Conservation (phyloP, 2,113 vertebrate species). For the Suncus etruscus region DNA sequence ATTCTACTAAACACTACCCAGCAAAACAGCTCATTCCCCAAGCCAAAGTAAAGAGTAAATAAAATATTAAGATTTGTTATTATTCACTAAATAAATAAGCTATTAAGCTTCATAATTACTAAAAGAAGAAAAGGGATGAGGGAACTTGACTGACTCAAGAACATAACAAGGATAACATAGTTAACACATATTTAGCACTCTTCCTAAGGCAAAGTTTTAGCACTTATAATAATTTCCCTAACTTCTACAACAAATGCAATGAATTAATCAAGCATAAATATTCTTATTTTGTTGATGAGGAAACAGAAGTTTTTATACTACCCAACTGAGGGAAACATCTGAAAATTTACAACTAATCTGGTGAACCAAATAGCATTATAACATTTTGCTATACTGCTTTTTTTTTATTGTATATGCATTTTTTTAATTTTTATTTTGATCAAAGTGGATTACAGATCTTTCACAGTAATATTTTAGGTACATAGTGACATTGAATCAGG, state of each 20-base stretch:
- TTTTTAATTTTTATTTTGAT: too few species aligned
- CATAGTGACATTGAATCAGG: too few species aligned
- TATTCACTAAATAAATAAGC: too few species aligned
- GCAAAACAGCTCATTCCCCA: too few species aligned
- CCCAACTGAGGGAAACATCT: background rate
- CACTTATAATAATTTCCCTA: background rate
- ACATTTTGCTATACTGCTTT: too few species aligned
- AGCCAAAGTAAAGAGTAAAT: too few species aligned
- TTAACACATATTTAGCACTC: background rate
- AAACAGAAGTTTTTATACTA: conserved; percentile 40
- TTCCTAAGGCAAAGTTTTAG: background rate
- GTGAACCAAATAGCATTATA: background rate
- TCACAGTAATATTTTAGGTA: too few species aligned
- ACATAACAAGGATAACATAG: background rate
- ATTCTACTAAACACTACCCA: too few species aligned
- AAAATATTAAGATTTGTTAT: too few species aligned
- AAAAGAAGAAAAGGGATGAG: background rate
- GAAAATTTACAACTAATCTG: background rate
- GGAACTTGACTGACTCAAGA: background rate
- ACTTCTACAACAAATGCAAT: background rate
- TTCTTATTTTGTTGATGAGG: conserved; percentile 20
- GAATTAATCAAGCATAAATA: background rate
- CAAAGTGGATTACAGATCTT: too few species aligned
- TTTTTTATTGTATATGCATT: too few species aligned
- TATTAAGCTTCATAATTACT: background rate